These are phyloP conservation scores for Geodia barretti DNA, from an alignment of 37 sponge, comb jelly and placozoan species.

Conservation along the genomic window DNA sequence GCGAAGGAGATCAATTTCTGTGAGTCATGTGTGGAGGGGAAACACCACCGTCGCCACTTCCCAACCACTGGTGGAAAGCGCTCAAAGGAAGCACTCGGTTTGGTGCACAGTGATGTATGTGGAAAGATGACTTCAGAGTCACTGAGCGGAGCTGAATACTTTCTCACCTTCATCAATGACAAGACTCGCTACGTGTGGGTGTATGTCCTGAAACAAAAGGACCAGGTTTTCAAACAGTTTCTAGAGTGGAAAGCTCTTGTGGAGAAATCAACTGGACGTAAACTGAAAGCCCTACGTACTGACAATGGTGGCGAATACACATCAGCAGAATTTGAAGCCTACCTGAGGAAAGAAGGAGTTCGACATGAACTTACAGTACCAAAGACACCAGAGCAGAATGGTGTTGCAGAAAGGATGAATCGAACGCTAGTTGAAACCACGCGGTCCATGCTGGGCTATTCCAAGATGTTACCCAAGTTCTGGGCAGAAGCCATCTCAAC, in stretches of 20 bases:
- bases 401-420: conserved; percentile 65
- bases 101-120: conserved; percentile 70
- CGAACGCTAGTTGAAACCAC: conserved; percentile 70
- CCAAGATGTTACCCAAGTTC: conserved; percentile 58
- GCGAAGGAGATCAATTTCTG: conserved; percentile 52
- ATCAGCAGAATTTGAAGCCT: conserved; percentile 42
- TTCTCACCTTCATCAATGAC: conserved; percentile 63
- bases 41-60: conserved; percentile 51
- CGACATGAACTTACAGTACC: conserved; percentile 61
- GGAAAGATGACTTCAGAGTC: conserved; percentile 46
- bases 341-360: conserved; percentile 60
- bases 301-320: conserved; percentile 70
- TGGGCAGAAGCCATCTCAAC: conserved; percentile 80
- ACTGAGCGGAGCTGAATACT: conserved; percentile 70
- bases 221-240: conserved; percentile 52
- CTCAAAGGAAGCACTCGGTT: conserved; percentile 31
- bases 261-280: conserved; percentile 31
- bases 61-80: conserved; percentile 27
- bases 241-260: conserved; percentile 72
- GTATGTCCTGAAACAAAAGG: conserved; percentile 55
- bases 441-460: conserved; percentile 66
- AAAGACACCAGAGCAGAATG: conserved; percentile 78
- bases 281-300: conserved; percentile 56
- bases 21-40: conserved; percentile 64
- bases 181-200: conserved; percentile 66